Evolutionary conservation across 2,888 invertebrate genomes (phyloP), one percentile per base, ranked within the genome.

Genomic region (Hofmannophila pseudospretella): DNA sequence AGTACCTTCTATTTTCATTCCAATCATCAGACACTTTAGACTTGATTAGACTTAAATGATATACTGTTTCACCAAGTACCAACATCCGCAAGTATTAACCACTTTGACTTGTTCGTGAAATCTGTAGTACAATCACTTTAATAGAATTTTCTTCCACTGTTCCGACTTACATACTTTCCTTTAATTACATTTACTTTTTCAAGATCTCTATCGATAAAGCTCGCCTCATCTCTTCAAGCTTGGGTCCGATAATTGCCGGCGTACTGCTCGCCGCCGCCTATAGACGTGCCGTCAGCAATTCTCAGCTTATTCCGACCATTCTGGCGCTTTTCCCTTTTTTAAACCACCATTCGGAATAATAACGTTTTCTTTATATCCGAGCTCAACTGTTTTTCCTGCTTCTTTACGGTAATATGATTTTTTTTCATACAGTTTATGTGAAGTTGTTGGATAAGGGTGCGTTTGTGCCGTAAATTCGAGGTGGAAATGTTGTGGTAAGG

Each of bases 251-350:
- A 59, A 59, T 58, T 54, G 47, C 49, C 36, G 42, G 42, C 47
- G 46, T 49, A 51, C 47, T 35, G 40, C 34, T 38, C 35, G 38
- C 37, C 20, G 38, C 22, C 46, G 40, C 42, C 49, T 47, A 53
- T 39, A 52, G 49, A 51, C 46, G 47, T 46, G 49, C 45, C 44
- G 44, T 42, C 34, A 52, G 51, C 54, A 47, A 51, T 58, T 58
- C 54, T 40, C 43, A 40, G 57, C 59, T 62, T 52, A 58, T 65
- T 58, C 29, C 34, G 22, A 29, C 29, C 29, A 22, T 22, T 29
- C 27, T 26, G 4, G 9, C 27, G 7, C 45, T 49, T 38, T 44
- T 36, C 42, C 38, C 45, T 40, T 49, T 54, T 53, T 42, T 36
- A 45, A 58, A 51, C 45, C 29, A 3, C n/a, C 26, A 29, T 25